phyloP scores from a whole-genome alignment of 2,797 vertebrate genomes.

The Paguma larvata region DNA sequence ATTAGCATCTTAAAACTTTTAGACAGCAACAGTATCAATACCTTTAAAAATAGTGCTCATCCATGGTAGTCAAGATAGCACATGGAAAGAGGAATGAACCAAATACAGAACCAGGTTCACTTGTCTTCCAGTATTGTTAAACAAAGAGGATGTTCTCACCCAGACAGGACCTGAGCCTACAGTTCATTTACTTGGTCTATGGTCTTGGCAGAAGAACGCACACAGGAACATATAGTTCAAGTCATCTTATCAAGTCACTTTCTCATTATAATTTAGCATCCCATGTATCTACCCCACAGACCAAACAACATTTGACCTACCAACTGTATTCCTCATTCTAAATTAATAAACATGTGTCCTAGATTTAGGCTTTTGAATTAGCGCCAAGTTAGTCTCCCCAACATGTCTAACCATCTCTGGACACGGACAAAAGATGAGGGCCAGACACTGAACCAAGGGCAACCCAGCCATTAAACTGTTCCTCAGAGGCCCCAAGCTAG shows the following conservation, averaged over 20 bases:
- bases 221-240: slow-evolving; percentile 30
- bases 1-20: slow-evolving; percentile 28
- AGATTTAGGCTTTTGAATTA: slow-evolving; percentile 36
- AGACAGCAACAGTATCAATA: not conserved
- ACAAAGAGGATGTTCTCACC: slow-evolving; percentile 20
- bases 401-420: not conserved
- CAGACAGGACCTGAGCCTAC: not conserved
- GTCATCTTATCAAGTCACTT: slow-evolving; percentile 38
- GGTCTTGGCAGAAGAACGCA: not conserved
- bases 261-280: slow-evolving; percentile 63
- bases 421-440: not conserved
- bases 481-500: not conserved
- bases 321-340: slow-evolving; percentile 43
- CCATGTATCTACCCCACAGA: slow-evolving; percentile 1
- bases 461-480: slow-evolving; percentile 44
- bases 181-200: slow-evolving; percentile 21
- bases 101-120: slow-evolving; percentile 14
- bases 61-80: not conserved
- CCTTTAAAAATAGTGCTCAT: slow-evolving; percentile 8
- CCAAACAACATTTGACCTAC: not conserved
- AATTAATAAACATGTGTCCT: slow-evolving; percentile 37
- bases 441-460: not conserved
- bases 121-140: slow-evolving; percentile 31
- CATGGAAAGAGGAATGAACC: not conserved
- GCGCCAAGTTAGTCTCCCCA: not conserved